These are phyloP conservation scores for Mastomys coucha DNA, from an alignment of 2,113 vertebrate genomes.

Conservation along the genomic window DNA sequence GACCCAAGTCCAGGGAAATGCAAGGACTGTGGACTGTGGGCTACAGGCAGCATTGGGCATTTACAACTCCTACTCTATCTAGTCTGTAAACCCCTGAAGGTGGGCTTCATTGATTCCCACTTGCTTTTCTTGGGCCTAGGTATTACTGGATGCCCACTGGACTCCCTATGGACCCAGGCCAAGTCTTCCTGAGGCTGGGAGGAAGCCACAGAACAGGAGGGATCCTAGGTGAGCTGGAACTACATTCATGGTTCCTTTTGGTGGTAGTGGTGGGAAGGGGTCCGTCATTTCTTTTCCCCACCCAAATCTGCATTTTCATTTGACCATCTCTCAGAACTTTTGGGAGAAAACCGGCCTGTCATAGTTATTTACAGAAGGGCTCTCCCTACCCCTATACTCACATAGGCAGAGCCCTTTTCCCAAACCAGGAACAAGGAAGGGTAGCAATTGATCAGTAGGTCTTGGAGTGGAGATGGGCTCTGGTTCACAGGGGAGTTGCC, in stretches of 20 bases:
- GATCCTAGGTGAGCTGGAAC: background rate
- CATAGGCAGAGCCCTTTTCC: background rate
- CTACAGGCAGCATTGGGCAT: no score
- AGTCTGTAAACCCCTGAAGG: background rate
- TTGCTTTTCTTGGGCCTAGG: background rate
- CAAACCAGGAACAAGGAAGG: background rate
- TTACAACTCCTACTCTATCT: background rate
- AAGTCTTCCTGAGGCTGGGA: background rate
- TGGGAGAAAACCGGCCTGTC: background rate
- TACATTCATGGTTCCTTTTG: background rate
- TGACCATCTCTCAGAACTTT: background rate
- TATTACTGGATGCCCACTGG: background rate
- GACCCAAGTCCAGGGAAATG: background rate
- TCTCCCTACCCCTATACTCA: background rate
- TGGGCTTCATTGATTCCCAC: background rate
- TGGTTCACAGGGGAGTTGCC: background rate
- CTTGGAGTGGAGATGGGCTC: background rate
- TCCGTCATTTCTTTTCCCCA: no score
- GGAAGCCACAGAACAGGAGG: background rate
- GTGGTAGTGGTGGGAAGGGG: background rate
- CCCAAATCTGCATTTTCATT: slow-evolving; percentile 65
- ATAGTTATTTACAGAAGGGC: background rate
- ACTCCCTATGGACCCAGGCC: background rate
- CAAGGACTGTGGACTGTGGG: background rate
- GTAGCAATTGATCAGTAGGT: background rate